Conservation (phyloP, 2,113 vertebrate genomes). For the Atractosteus spatula region DNA sequence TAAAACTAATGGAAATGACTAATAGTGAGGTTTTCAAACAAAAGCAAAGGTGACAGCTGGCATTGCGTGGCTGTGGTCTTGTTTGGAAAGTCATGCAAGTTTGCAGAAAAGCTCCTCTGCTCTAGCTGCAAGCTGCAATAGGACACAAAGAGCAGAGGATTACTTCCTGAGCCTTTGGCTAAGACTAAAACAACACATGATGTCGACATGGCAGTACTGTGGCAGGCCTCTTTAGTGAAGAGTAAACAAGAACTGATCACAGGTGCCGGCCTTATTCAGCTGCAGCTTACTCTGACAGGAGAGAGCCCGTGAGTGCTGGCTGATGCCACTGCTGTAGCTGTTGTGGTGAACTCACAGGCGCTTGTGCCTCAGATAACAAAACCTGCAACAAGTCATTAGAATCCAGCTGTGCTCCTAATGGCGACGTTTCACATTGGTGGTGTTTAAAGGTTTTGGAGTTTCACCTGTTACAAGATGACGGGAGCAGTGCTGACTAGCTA, state of each 20-base stretch:
- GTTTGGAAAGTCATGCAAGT: not conserved
- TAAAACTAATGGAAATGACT: too few species aligned
- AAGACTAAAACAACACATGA: conserved; percentile 17
- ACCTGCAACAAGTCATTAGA: not conserved
- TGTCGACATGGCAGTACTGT: not conserved
- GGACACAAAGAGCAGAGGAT: conserved; percentile 20
- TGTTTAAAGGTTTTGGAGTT: not conserved
- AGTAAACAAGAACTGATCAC: not conserved
- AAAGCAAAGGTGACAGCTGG: not conserved
- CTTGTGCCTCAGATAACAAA: not conserved
- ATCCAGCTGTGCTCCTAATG: not conserved
- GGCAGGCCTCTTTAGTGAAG: conserved; percentile 1
- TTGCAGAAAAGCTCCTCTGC: conserved; percentile 2
- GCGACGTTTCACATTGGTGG: not conserved
- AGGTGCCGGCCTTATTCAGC: not conserved
- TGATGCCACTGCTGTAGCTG: not conserved
- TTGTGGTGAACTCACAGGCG: not conserved
- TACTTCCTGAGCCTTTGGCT: not conserved
- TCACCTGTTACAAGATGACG: not conserved
- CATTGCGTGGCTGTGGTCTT: not conserved
- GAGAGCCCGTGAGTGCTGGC: not conserved
- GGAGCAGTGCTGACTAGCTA: not conserved
- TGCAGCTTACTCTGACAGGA: not conserved
- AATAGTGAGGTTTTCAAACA: too few species aligned
- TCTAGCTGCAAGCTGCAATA: not conserved